A percentile compares a stretch with the other conserved stretches of the same genome.
Evolutionary conservation across 37 sponge, comb jelly and placozoan species (phyloP).

Genomic region (Axinella damicornis): DNA sequence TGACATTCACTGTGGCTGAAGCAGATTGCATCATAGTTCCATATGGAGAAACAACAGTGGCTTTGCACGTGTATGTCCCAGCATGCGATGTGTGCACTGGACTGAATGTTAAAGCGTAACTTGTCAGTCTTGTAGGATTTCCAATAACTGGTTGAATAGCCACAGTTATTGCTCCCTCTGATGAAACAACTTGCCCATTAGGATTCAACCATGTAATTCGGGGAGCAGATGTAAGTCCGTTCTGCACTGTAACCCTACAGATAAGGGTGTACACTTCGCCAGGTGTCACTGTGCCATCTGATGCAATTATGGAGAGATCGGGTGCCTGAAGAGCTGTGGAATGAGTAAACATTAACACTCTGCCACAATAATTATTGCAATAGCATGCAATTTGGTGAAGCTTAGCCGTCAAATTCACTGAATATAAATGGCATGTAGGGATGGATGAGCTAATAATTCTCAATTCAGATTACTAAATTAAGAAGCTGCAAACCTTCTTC

Average conservation of each 20-base stretch:
- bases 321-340: too few relatives aligned
- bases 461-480: not conserved
- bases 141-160: conserved; percentile 16
- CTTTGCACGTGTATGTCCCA: conserved; percentile 16
- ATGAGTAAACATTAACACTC: too few relatives aligned
- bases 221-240: conserved; percentile 3
- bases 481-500: conserved; percentile 13
- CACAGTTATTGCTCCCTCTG: conserved; percentile 17
- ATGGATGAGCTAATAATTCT: not conserved
- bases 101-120: conserved; percentile 4
- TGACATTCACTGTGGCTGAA: not conserved
- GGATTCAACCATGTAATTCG: conserved; percentile 13
- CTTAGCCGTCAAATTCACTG: too few relatives aligned
- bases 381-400: too few relatives aligned
- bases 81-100: conserved; percentile 19
- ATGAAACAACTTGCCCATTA: not conserved
- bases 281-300: not conserved
- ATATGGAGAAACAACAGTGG: conserved; percentile 11
- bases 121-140: conserved; percentile 20
- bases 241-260: conserved; percentile 4
- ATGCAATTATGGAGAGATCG: too few relatives aligned
- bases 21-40: conserved; percentile 1
- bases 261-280: not conserved
- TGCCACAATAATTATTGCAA: too few relatives aligned
- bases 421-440: not conserved